Percentiles rank a stretch among this genome's conserved stretches.
Conservation (phyloP, 2,797 vertebrate species). For the Cyclopterus lumpus region DNA sequence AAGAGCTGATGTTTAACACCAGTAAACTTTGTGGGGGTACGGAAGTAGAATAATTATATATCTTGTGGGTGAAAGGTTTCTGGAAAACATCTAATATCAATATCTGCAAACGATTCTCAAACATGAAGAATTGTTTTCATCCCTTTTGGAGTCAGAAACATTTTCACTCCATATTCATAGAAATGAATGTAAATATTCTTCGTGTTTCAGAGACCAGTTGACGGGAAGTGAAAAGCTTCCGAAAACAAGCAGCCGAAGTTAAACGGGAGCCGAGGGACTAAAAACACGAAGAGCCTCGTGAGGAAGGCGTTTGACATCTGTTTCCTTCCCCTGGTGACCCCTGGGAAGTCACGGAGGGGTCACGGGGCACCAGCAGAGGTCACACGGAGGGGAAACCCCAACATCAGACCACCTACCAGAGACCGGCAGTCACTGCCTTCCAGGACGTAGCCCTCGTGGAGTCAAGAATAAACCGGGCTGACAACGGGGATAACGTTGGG, state of each 20-base stretch:
- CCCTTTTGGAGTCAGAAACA: background rate
- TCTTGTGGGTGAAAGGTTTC: no score
- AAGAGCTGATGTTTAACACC: no score
- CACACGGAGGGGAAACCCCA: constrained; percentile 38
- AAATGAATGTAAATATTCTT: background rate
- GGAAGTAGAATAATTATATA: background rate
- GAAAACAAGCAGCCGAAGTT: constrained; percentile 56
- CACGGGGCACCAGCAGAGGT: constrained; percentile 56
- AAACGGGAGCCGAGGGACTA: constrained; percentile 37
- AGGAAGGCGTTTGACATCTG: constrained; percentile 58
- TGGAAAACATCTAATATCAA: background rate
- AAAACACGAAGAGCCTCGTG: constrained; percentile 35
- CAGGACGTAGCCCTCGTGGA: background rate
- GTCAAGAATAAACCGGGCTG: no score
- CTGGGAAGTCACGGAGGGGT: constrained; percentile 44
- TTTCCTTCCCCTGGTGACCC: constrained; percentile 58
- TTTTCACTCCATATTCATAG: background rate
- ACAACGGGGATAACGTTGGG: no score
- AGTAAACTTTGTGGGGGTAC: no score
- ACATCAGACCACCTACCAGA: constrained; percentile 38
- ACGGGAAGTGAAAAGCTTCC: constrained; percentile 33
- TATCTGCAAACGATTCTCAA: background rate
- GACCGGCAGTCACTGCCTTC: background rate
- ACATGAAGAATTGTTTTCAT: background rate
- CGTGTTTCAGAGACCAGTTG: background rate